These are phyloP conservation scores for Phasia obesa DNA, from an alignment of 2,888 invertebrate species.

Conservation along the genomic window DNA sequence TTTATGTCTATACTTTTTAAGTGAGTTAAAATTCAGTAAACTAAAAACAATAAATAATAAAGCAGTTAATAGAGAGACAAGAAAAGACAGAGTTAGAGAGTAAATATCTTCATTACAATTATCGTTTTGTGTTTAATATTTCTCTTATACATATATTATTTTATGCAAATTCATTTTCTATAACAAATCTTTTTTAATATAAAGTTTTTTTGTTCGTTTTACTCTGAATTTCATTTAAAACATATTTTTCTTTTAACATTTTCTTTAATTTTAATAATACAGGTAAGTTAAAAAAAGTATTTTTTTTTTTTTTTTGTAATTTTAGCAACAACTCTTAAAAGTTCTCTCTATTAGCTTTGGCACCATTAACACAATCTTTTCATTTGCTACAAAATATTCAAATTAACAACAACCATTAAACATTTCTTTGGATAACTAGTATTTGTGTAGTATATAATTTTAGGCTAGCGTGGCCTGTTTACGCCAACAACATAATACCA, in stretches of 20 bases:
- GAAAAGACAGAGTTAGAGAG: not conserved
- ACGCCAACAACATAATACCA: conserved; percentile 64
- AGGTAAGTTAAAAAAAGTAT: conserved; percentile 39
- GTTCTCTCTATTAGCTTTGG: conserved; percentile 55
- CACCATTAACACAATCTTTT: conserved; percentile 47
- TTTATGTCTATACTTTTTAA: too few relatives aligned
- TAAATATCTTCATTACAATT: not conserved
- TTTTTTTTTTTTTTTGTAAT: conserved; percentile 15
- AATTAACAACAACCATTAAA: conserved; percentile 60
- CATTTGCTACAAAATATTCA: conserved; percentile 39
- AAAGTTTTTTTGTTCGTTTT: conserved; percentile 7
- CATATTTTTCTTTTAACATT: conserved; percentile 39
- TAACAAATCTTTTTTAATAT: conserved; percentile 48
- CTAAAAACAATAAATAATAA: too few relatives aligned
- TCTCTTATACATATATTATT: conserved; percentile 13
- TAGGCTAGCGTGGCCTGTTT: conserved; percentile 59
- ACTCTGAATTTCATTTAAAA: not conserved
- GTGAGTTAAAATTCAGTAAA: too few relatives aligned
- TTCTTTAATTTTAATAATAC: conserved; percentile 9
- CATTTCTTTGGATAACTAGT: conserved; percentile 41
- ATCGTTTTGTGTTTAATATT: conserved; percentile 8
- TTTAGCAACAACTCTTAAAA: conserved; percentile 56
- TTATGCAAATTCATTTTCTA: conserved; percentile 40
- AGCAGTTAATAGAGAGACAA: too few relatives aligned
- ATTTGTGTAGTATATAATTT: conserved; percentile 14